Conservation (phyloP, 1,140 invertebrate species). For the Pinna nobilis region DNA sequence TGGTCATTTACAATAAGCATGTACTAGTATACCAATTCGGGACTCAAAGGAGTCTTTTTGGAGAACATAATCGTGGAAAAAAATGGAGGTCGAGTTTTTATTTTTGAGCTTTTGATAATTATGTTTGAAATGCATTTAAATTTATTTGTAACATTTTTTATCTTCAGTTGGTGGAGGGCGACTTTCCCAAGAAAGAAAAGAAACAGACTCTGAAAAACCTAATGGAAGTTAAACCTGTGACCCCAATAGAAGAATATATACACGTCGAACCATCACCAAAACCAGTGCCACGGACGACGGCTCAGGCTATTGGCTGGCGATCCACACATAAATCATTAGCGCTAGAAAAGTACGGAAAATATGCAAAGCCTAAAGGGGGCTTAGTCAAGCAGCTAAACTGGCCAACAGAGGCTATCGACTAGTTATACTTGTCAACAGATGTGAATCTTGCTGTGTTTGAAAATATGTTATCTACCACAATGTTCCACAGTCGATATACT, state of each 20-base stretch:
- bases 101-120: too few species aligned
- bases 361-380: slow-evolving; percentile 68
- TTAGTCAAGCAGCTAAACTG: slow-evolving; percentile 72
- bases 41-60: too few species aligned
- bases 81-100: too few species aligned
- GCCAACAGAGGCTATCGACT: slow-evolving; percentile 70
- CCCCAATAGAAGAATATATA: slow-evolving; percentile 69
- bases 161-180: slow-evolving; percentile 64
- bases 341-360: slow-evolving; percentile 70
- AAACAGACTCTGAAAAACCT: slow-evolving; percentile 50
- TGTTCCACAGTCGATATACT: too few species aligned
- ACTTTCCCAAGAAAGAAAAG: slow-evolving; percentile 54
- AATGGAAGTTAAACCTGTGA: slow-evolving; percentile 62
- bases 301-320: slow-evolving; percentile 69
- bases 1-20: too few species aligned
- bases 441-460: too few species aligned
- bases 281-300: slow-evolving; percentile 69
- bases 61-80: too few species aligned
- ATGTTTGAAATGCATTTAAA: too few species aligned
- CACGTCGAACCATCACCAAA: slow-evolving; percentile 66
- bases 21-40: too few species aligned
- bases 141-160: slow-evolving; percentile 2
- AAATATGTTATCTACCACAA: too few species aligned
- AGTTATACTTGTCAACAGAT: too few species aligned
- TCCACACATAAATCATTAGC: slow-evolving; percentile 54